Percentiles rank a stretch among this genome's conserved stretches.
Conservation (phyloP, 2,888 invertebrate genomes). For the Lysandra coridon region DNA sequence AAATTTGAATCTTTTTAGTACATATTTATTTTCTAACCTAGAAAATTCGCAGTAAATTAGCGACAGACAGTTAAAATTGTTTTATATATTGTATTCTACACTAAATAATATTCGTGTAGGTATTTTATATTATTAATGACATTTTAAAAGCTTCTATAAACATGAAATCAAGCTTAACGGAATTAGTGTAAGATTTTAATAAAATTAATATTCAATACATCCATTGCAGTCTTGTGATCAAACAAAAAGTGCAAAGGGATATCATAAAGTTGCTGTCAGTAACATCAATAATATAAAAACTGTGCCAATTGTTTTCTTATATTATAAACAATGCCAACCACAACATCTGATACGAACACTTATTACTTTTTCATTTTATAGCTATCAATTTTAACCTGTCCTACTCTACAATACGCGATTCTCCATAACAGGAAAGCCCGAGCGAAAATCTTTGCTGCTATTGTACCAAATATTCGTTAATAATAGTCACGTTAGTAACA, state of each 20-base stretch:
- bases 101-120: not conserved
- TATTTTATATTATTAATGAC: not conserved
- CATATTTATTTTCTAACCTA: not conserved
- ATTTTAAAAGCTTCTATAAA: not conserved
- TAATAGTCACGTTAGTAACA: too few species aligned
- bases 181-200: not conserved
- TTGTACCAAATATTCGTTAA: not conserved
- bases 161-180: not conserved
- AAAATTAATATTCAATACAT: not conserved
- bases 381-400: not conserved
- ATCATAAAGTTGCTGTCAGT: not conserved
- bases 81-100: not conserved
- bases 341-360: not conserved
- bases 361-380: constrained; percentile 6
- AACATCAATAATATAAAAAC: constrained; percentile 11
- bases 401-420: not conserved
- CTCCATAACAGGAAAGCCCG: not conserved
- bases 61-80: not conserved
- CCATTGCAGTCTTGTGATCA: not conserved
- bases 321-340: not conserved
- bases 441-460: not conserved
- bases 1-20: not conserved
- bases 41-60: not conserved
- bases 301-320: not conserved
- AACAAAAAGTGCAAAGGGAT: not conserved